Percentiles rank a stretch among this genome's conserved stretches.
These are phyloP conservation scores for Anoplophora glabripennis DNA, from an alignment of 1,140 invertebrate species.

Conservation along the genomic window DNA sequence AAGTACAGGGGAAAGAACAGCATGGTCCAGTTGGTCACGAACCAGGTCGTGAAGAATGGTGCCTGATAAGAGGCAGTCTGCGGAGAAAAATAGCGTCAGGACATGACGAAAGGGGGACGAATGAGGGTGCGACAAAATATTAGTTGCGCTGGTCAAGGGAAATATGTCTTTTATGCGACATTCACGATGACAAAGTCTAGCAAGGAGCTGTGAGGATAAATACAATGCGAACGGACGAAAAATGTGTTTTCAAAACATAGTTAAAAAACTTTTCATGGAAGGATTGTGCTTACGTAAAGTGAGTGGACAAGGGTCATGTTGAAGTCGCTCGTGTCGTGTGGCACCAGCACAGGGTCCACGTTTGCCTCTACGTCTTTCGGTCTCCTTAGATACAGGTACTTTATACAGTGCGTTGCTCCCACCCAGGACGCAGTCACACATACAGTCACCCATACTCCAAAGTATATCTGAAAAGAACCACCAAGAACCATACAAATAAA, in stretches of 20 bases:
- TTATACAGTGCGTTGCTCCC: slow-evolving; percentile 82
- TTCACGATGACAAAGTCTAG: too few relatives aligned
- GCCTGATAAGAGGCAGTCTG: slow-evolving; percentile 73
- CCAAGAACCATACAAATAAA: too few relatives aligned
- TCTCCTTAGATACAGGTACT: slow-evolving; percentile 72
- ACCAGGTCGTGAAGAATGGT: slow-evolving; percentile 93
- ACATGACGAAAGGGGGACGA: too few relatives aligned
- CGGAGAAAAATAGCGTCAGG: slow-evolving; percentile 40
- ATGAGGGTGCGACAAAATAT: background rate
- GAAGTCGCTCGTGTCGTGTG: slow-evolving; percentile 48
- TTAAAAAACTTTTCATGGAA: too few relatives aligned
- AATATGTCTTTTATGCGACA: too few relatives aligned
- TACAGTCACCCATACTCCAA: slow-evolving; percentile 80
- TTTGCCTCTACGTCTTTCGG: slow-evolving; percentile 43
- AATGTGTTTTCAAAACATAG: background rate
- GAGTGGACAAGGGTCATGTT: slow-evolving; percentile 50
- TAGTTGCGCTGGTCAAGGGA: background rate
- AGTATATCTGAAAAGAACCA: slow-evolving; percentile 70
- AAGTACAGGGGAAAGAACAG: slow-evolving; percentile 89
- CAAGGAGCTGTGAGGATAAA: too few relatives aligned
- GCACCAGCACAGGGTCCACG: slow-evolving; percentile 49
- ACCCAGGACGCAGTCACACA: slow-evolving; percentile 86
- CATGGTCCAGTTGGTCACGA: slow-evolving; percentile 89
- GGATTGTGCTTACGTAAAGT: slow-evolving; percentile 52
- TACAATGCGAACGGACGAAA: background rate